Percentiles rank a stretch among this genome's conserved stretches.
Evolutionary conservation across 2,113 vertebrate species (phyloP).

Genomic region (Probosciger aterrimus): DNA sequence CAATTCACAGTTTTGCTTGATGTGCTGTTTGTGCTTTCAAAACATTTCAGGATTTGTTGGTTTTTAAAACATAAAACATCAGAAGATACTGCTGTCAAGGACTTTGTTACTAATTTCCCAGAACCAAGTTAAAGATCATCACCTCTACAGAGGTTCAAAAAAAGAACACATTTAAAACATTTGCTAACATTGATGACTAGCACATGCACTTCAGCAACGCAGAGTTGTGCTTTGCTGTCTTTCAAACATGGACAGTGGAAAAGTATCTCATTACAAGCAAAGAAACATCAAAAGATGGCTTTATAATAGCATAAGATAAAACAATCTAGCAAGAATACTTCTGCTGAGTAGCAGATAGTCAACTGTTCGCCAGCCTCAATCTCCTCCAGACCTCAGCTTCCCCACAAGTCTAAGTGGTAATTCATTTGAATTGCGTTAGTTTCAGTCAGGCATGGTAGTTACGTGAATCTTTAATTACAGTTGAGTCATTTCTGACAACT

Average conservation of each 20-base stretch:
- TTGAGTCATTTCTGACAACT: background rate
- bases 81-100: background rate
- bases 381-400: background rate
- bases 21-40: background rate
- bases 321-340: background rate
- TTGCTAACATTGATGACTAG: background rate
- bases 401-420: accelerated
- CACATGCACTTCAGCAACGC: background rate
- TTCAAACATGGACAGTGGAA: background rate
- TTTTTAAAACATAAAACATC: background rate
- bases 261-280: background rate
- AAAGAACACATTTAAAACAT: background rate
- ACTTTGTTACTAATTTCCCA: background rate
- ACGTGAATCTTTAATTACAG: background rate
- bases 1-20: background rate
- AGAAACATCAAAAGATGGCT: background rate
- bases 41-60: background rate
- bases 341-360: background rate
- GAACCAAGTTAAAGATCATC: background rate
- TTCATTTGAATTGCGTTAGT: background rate
- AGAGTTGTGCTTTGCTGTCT: background rate
- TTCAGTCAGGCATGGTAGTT: background rate
- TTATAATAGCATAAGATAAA: background rate
- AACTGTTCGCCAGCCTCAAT: background rate
- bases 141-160: background rate